Base-by-base conservation (phyloP, 2,113 vertebrate species). In the Carollia perspicillata region DNA sequence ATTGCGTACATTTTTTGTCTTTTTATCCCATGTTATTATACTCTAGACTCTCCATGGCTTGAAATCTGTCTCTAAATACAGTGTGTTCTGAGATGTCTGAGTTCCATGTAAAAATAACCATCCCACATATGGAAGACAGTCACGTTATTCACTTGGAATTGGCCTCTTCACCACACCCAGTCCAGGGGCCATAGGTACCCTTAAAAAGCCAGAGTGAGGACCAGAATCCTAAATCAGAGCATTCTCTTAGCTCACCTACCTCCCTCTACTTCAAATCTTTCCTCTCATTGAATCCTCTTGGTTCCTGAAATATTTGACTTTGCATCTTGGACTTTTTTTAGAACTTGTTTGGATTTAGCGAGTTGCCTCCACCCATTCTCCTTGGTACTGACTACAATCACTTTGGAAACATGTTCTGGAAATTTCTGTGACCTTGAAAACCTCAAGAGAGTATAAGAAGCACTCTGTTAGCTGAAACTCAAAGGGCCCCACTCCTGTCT, bases 381-480 rank as follows among this genome's bases (percentile, higher is more conserved):
- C 49, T 92, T 87, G 28, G 14, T 78, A n/a, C 35, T 90, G 33
- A 81, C 35, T 89, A 69, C 8, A 81, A 40, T 74, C 11, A 14
- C 65, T 75, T 78, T 78, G 51, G 30, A 13, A 53, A 79, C 4
- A 71, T 28, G 20, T 86, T 89, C 79, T 92, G 37, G 23, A 86
- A 85, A 40, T 55, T 87, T 81, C 91, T 18, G 30, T 75, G 30
- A 89, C 33, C 42, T 84, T 90, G 69, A 77, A 79, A 18, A 42
- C 18, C 35, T 93, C 55, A 90, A 94, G 17, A 87, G 65, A 95
- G 33, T 92, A 53, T 23, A 79, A 77, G 63, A 74, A 96, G 11
- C 6, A 35, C 6, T 60, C 22, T 86, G 28, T 40, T 60, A 60
- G 14, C 28, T 78, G 40, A 55, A 69, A 16, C 44, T 53, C 44